Percentiles rank a stretch among this genome's conserved stretches.
These are phyloP conservation scores for silkworm (Bombyx mori) DNA, from an alignment of 1,140 invertebrate species.

Conservation along the genomic window DNA sequence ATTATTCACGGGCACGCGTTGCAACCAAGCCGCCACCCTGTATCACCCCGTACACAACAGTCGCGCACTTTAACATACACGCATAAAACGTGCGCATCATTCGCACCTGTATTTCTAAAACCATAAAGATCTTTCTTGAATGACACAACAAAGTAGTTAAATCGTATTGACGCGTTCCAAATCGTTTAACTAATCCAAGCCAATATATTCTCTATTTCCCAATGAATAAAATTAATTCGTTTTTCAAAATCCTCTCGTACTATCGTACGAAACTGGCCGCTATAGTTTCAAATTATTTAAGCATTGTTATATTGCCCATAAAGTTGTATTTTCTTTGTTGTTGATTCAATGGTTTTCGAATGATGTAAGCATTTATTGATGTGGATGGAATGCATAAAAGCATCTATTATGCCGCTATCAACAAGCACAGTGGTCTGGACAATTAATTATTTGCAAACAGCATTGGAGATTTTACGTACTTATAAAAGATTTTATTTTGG, in stretches of 20 bases:
- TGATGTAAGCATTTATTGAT: slow-evolving; percentile 35
- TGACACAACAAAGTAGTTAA: slow-evolving; percentile 7
- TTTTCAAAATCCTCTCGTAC: slow-evolving; percentile 49
- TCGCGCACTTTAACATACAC: slow-evolving; percentile 6
- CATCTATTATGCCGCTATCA: slow-evolving; percentile 62
- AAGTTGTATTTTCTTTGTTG: slow-evolving; percentile 15
- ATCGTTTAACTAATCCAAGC: slow-evolving; percentile 63
- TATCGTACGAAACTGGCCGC: slow-evolving; percentile 32
- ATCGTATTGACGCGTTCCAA: slow-evolving; percentile 17
- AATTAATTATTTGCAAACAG: slow-evolving; percentile 68
- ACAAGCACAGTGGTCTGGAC: slow-evolving; percentile 58
- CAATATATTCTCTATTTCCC: slow-evolving; percentile 65
- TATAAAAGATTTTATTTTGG: slow-evolving; percentile 35
- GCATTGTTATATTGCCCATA: slow-evolving; percentile 18
- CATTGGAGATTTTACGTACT: slow-evolving; percentile 33
- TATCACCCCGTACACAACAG: slow-evolving; percentile 31
- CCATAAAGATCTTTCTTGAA: too few species aligned
- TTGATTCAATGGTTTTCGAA: slow-evolving; percentile 10
- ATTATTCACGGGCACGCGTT: slow-evolving; percentile 66
- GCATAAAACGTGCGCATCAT: slow-evolving; percentile 3
- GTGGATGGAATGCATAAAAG: slow-evolving; percentile 43
- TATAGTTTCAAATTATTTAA: slow-evolving; percentile 9
- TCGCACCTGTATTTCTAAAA: too few species aligned
- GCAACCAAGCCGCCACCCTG: slow-evolving; percentile 52
- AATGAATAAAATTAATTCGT: slow-evolving; percentile 65